Base-by-base conservation (phyloP, 2,797 vertebrate genomes). In the Catharus ustulatus region DNA sequence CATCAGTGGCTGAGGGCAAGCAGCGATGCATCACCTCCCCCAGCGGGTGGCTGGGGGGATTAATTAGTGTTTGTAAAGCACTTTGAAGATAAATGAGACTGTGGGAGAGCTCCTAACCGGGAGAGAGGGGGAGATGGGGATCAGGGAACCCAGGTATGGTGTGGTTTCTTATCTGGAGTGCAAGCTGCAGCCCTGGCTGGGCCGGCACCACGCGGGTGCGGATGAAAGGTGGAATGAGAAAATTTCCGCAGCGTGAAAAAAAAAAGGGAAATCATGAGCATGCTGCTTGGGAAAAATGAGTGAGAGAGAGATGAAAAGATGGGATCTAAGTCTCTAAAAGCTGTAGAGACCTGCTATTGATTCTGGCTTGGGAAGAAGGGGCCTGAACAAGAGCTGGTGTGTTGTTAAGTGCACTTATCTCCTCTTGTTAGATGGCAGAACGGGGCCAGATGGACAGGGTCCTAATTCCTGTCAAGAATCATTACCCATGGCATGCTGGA, bases 241-340 rank as follows among this genome's bases (percentile, higher is more conserved):
- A 83, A 90, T 72, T 84, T 95, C 94, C 2, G 0, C 57, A n/a
- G 72, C 4, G 0, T 48, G 81, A 15, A 48, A 38, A 59, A 71
- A 61, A 69, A 51, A 42, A 26, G 34, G 75, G 84, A 90, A 87
- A 91, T 64, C 79, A 29, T 55, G 40, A 9, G 1, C n/a, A 23
- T 46, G 55, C 82, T 95, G 57, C 76, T 84, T 49, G 88, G 75
- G 82, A 81, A 88, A 95, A 73, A 51, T 42, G 61, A 89, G 88
- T 16, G 48, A 84, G 84, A 77, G 55, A 62, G 61, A 81, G 63
- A 93, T 87, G 83, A 94, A 81, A 83, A 81, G 69, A 67, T 48
- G 84, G 63, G 63, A 88, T 96, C 93, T 92, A 90, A 95, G 95
- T 79, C 91, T 96, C 79, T 93, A 94, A 97, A 93, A 97, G 78